Evolutionary conservation across 2,113 vertebrate species (phyloP), one percentile per base, ranked within the genome.

Genomic region (Forbesichthys papilliferus): DNA sequence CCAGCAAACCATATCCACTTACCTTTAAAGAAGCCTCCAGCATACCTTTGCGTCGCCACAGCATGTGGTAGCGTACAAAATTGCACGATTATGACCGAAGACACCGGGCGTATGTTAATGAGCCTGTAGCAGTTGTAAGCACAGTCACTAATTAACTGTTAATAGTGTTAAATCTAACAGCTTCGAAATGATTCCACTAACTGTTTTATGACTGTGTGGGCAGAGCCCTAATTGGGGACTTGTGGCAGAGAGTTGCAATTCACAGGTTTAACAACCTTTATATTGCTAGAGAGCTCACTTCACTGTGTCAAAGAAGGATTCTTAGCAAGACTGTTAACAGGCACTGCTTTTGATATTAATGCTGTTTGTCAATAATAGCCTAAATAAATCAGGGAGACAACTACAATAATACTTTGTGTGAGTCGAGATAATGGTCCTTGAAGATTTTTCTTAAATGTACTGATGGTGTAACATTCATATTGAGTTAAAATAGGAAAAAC

Each of bases 131-230:
- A 64, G 67, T 72, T 68, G 78, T 83, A 77, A 88, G 85, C 81
- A 75, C 84, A 88, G 82, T 78, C 84, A 83, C 88, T 92, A 93
- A 94, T 94, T 88, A 93, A 91, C 84, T 92, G 87, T 83, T 91
- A 92, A 94, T 91, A 86, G 90, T 86, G 89, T 84, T 85, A 87
- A 82, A 89, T 89, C 87, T 87, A 88, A 91, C 92, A 87, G 89
- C 87, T 88, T 82, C 86, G 63, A 71, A 89, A 89, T 90, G 88
- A 90, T 89, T 91, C 87, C 85, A 68, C 90, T 93, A 93, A 93
- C 90, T 89, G 91, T 93, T 93, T 94, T 92, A 94, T 88, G 80
- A 75, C 82, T 49, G 75, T 90, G 86, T 89, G 91, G 90, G 91
- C 88, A 91, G 88, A 89, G 77, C 82, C 83, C 85, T 93, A 92